phyloP scores from a whole-genome alignment of 2,113 vertebrate species.

The Romanogobio albipinnatus region DNA sequence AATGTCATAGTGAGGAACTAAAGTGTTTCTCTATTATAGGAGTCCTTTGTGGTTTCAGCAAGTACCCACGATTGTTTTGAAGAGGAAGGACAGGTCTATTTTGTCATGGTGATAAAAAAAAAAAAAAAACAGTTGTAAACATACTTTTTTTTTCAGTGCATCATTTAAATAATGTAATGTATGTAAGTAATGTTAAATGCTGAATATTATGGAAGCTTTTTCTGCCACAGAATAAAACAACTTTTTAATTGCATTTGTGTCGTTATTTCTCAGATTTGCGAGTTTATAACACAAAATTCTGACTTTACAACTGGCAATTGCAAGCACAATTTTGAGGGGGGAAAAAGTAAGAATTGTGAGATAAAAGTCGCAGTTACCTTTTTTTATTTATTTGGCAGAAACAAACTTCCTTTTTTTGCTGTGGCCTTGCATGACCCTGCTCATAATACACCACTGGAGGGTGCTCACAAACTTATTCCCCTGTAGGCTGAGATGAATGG shows the following conservation, averaged over 20 bases:
- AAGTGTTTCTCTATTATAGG: neutral
- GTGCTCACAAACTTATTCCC: neutral
- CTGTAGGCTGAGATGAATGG: neutral
- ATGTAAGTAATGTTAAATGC: neutral
- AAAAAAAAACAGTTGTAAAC: neutral
- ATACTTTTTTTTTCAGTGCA: neutral
- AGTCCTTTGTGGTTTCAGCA: slow-evolving; percentile 9
- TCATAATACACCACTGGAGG: slow-evolving; percentile 11
- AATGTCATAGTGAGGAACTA: neutral
- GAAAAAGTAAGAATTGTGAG: no score
- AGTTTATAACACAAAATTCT: no score
- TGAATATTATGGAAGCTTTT: no score
- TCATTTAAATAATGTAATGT: neutral
- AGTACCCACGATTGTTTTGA: neutral
- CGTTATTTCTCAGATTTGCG: no score
- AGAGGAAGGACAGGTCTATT: slow-evolving; percentile 10
- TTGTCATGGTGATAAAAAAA: neutral
- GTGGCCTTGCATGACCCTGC: neutral
- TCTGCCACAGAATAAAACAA: no score
- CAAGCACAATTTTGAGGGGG: no score
- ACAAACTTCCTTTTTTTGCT: neutral
- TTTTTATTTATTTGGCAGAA: no score
- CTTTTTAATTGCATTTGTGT: no score
- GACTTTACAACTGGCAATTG: no score
- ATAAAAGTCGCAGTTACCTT: no score